Conservation (phyloP, 2,113 vertebrate species). For the Cebus imitator region DNA sequence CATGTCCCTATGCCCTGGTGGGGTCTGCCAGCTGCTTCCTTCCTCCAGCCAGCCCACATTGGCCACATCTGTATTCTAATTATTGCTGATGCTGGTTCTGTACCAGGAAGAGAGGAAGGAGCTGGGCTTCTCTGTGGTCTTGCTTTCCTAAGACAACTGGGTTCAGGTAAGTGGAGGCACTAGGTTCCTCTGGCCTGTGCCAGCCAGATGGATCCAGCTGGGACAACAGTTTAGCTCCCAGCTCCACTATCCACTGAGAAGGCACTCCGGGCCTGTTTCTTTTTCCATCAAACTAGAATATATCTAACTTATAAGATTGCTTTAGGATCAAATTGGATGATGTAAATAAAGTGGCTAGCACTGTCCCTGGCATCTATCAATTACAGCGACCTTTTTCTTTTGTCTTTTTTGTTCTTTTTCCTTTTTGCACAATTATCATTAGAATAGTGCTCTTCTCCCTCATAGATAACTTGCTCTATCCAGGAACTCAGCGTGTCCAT, state of each 20-base stretch:
- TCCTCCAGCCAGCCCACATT: neutral
- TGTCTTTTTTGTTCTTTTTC: no score
- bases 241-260: neutral
- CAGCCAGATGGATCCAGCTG: rapidly evolving
- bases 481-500: neutral
- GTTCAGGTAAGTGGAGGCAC: no score
- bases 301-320: neutral
- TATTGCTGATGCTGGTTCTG: neutral
- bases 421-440: neutral
- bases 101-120: neutral
- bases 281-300: neutral
- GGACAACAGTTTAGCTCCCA: no score
- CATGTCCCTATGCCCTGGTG: neutral
- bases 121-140: neutral
- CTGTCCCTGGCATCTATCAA: rapidly evolving
- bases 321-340: neutral
- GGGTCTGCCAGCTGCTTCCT: no score
- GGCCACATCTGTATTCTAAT: no score
- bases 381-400: neutral
- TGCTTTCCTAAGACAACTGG: neutral
- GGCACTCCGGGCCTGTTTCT: neutral
- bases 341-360: neutral
- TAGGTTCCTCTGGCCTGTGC: no score
- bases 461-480: neutral
- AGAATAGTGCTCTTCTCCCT: neutral